A percentile compares a stretch with the other conserved stretches of the same genome.
These are phyloP conservation scores for Orthosia gracilis DNA, from an alignment of 2,888 invertebrate genomes.

Conservation along the genomic window DNA sequence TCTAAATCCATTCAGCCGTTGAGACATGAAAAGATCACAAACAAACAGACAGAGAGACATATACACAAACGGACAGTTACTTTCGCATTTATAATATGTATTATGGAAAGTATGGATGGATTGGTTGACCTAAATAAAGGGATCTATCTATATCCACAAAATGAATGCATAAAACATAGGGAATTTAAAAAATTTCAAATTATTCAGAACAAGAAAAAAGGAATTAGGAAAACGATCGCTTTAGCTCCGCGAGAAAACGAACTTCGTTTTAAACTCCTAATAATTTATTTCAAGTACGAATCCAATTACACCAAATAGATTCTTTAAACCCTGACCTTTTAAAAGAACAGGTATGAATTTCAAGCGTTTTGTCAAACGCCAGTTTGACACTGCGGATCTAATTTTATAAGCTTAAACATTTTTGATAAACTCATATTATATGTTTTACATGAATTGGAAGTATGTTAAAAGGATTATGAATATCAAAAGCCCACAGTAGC, in stretches of 20 bases:
- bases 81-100: neutral
- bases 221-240: slow-evolving; percentile 32
- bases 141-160: slow-evolving; percentile 1
- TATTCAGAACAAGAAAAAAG: slow-evolving; percentile 38
- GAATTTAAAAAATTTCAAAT: slow-evolving; percentile 1
- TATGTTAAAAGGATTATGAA: too few species aligned
- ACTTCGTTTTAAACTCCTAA: slow-evolving; percentile 41
- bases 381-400: slow-evolving; percentile 3
- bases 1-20: too few species aligned
- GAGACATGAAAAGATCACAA: too few species aligned
- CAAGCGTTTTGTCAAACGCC: slow-evolving; percentile 7
- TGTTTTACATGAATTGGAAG: too few species aligned
- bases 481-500: too few species aligned
- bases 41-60: too few species aligned
- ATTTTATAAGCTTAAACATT: neutral
- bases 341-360: slow-evolving; percentile 11
- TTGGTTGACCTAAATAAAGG: neutral
- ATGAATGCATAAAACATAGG: neutral
- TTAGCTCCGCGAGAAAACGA: slow-evolving; percentile 30
- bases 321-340: slow-evolving; percentile 20
- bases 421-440: neutral
- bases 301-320: slow-evolving; percentile 48
- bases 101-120: neutral
- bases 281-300: slow-evolving; percentile 42
- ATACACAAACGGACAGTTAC: too few species aligned